Percentiles rank a stretch among this genome's conserved stretches.
Evolutionary conservation across 2,797 vertebrate genomes (phyloP).

Genomic region (Oreonectes daqikongensis): DNA sequence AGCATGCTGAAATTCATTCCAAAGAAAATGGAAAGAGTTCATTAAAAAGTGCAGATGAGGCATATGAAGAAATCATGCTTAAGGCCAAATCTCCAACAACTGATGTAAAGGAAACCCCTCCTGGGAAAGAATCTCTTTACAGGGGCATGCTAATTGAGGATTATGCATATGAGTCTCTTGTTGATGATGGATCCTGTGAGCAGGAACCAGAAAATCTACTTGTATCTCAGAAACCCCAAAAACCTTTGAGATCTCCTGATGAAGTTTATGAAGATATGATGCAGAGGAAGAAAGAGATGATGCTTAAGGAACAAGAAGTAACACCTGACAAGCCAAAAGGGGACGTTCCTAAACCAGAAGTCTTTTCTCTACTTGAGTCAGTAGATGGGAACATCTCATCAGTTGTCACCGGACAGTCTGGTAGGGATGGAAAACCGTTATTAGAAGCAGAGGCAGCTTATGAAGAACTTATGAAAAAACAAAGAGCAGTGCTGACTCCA

Average conservation of each 20-base stretch:
- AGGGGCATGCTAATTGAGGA: constrained; percentile 96
- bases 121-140: constrained; percentile 90
- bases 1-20: constrained; percentile 65
- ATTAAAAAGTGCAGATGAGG: constrained; percentile 90
- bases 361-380: constrained; percentile 84
- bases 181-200: constrained; percentile 81
- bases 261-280: constrained; percentile 89
- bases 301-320: constrained; percentile 85
- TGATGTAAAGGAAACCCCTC: constrained; percentile 78
- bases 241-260: constrained; percentile 79
- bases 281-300: constrained; percentile 84
- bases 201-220: constrained; percentile 78
- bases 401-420: constrained; percentile 73
- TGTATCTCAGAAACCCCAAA: constrained; percentile 82
- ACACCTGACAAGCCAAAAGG: constrained; percentile 78
- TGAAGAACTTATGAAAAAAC: constrained; percentile 91
- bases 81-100: constrained; percentile 84
- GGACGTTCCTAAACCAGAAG: constrained; percentile 80
- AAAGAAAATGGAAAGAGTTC: constrained; percentile 75
- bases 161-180: constrained; percentile 92
- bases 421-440: constrained; percentile 85
- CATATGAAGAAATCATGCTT: constrained; percentile 93
- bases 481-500: constrained; percentile 81
- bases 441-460: constrained; percentile 92
- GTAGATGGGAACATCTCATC: constrained; percentile 79